Evolutionary conservation across 2,888 invertebrate genomes (phyloP).

Genomic region (Megaustenia siamemsis): DNA sequence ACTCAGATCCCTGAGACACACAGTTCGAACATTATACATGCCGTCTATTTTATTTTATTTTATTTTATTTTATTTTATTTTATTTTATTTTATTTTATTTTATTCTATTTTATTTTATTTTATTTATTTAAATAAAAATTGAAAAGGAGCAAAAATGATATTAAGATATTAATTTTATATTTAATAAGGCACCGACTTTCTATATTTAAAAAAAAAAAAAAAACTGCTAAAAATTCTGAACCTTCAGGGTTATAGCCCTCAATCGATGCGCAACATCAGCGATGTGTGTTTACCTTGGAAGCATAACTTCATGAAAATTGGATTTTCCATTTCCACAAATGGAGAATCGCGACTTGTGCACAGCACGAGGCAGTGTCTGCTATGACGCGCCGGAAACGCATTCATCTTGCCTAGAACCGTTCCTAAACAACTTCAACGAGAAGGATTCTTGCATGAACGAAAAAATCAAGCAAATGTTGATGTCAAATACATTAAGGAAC

Average conservation of each 20-base stretch:
- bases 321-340: background rate
- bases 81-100: background rate
- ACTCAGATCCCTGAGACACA: too few species aligned
- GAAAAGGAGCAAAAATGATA: too few species aligned
- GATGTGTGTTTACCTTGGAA: background rate
- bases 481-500: background rate
- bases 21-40: too few species aligned
- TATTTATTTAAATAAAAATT: background rate
- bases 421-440: background rate
- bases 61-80: background rate
- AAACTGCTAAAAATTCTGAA: too few species aligned
- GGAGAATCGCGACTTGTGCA: background rate
- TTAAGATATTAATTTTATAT: too few species aligned
- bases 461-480: background rate
- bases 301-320: slow-evolving; percentile 1
- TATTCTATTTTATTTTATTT: background rate
- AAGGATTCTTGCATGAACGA: background rate
- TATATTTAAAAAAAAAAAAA: too few species aligned
- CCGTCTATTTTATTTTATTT: background rate
- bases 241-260: too few species aligned
- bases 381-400: background rate
- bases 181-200: too few species aligned
- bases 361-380: background rate
- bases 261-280: background rate
- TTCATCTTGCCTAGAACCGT: background rate